Base-by-base conservation (phyloP, 1,140 invertebrate genomes). In the Pseudomyrmex sp. region DNA sequence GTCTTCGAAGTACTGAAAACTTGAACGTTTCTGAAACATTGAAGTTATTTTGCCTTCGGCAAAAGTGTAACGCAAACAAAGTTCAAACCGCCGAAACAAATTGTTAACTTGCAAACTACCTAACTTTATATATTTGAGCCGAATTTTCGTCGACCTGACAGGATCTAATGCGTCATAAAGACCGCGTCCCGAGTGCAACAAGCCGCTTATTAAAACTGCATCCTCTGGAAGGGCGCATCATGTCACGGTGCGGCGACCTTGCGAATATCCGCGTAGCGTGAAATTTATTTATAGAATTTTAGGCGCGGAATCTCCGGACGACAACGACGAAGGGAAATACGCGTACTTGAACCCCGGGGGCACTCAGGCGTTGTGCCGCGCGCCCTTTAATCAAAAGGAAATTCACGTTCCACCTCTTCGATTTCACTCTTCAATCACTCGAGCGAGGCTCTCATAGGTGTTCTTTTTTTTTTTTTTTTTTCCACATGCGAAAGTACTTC, bases 241-340 rank as follows among this genome's bases (percentile, higher is more conserved):
- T 35, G 58, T 26, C 72, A 74, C 59, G 63, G 58, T 35, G 58
- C 18, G 35, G 35, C 35, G n/a, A 48, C 20, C 52, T 61, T 20
- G 26, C 26, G 61, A 46, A 35, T 35, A 35, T 48, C 65, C 20
- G 9, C 74, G 65, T 61, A 52, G 83, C 59, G 84, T 85, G 79
- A 85, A 85, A 83, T 85, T 75, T 69, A 85, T 83, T 82, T 70
- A 70, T 70, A 82, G 77, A 69, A 70, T 59, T 82, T 82, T 70
- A n/a, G 63, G 50, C n/a, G 66, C 50, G 54, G 62, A 26, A 69
- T 46, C 75, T 46, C 75, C 50, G 63, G 63, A 79, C 46, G 75
- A 46, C 75, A 62, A 20, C 18, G 5, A 35, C 35, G 35, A n/a
- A 15, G 73, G 59, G 58, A 63, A 75, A 75, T 52, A 50, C 46